Percentiles rank a stretch among this genome's conserved stretches.
phyloP scores from a whole-genome alignment of 2,113 vertebrate species.

The Axis porcinus region DNA sequence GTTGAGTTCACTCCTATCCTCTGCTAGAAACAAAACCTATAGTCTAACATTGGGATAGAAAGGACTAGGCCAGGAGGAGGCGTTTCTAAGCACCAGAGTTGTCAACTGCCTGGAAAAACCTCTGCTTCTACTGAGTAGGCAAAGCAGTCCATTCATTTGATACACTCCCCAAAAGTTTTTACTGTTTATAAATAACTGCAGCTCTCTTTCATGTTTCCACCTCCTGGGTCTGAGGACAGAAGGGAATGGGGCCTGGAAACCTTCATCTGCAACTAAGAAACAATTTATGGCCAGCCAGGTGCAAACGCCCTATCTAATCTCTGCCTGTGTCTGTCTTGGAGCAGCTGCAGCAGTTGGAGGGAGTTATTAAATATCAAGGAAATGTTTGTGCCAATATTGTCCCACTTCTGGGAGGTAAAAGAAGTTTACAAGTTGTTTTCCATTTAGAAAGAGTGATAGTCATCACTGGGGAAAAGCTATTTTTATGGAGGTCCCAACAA shows the following conservation, averaged over 20 bases:
- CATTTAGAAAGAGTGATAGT: neutral
- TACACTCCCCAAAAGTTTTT: slow-evolving; percentile 31
- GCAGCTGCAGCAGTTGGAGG: slow-evolving; percentile 84
- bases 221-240: slow-evolving; percentile 20
- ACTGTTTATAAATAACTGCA: slow-evolving; percentile 68
- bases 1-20: neutral
- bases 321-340: slow-evolving; percentile 73
- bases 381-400: slow-evolving; percentile 74
- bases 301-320: slow-evolving; percentile 83
- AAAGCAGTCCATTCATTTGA: slow-evolving; percentile 48
- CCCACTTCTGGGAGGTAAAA: slow-evolving; percentile 57
- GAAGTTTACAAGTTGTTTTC: slow-evolving; percentile 62
- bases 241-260: slow-evolving; percentile 44
- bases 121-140: slow-evolving; percentile 29
- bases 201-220: slow-evolving; percentile 61
- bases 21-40: neutral
- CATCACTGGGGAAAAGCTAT: neutral
- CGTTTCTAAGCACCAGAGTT: neutral
- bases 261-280: slow-evolving; percentile 57
- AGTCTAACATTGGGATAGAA: neutral
- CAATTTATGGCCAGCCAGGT: slow-evolving; percentile 86
- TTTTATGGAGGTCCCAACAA: neutral
- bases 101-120: slow-evolving; percentile 17
- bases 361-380: slow-evolving; percentile 79
- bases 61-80: neutral